These are phyloP conservation scores for Pedicia rivosa DNA, from an alignment of 2,888 invertebrate species.

Conservation along the genomic window DNA sequence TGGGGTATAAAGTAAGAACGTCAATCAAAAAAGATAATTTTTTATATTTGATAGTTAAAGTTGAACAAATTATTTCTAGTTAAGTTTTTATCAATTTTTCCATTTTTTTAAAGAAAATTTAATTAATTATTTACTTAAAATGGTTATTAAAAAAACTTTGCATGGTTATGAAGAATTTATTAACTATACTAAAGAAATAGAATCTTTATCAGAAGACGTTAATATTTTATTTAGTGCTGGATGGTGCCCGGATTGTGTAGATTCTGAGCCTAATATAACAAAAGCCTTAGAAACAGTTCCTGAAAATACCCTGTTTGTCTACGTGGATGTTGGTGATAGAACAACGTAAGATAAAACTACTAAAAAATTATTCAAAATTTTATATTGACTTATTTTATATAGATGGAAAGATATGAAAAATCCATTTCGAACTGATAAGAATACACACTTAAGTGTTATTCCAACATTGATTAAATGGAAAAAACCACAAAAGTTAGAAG, in stretches of 20 bases:
- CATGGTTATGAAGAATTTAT: conserved; percentile 36
- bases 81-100: too few relatives aligned
- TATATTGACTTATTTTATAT: conserved; percentile 18
- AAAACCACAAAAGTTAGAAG: conserved; percentile 50
- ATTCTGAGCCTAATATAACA: conserved; percentile 59
- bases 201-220: conserved; percentile 44
- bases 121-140: conserved; percentile 17
- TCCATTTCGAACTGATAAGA: conserved; percentile 51
- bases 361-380: conserved; percentile 4
- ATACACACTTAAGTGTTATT: conserved; percentile 48
- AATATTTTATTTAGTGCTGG: conserved; percentile 39
- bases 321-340: conserved; percentile 60
- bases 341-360: conserved; percentile 52
- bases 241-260: conserved; percentile 85
- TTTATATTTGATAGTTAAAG: too few relatives aligned
- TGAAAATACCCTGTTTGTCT: conserved; percentile 41
- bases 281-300: conserved; percentile 39
- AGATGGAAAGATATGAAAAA: conserved; percentile 64
- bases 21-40: too few relatives aligned
- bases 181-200: conserved; percentile 22
- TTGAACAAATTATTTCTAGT: too few relatives aligned
- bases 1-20: too few relatives aligned
- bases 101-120: too few relatives aligned
- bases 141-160: conserved; percentile 33
- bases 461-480: conserved; percentile 61